These are phyloP conservation scores for Corbicula japonica DNA, from an alignment of 2,888 invertebrate species.

Conservation along the genomic window DNA sequence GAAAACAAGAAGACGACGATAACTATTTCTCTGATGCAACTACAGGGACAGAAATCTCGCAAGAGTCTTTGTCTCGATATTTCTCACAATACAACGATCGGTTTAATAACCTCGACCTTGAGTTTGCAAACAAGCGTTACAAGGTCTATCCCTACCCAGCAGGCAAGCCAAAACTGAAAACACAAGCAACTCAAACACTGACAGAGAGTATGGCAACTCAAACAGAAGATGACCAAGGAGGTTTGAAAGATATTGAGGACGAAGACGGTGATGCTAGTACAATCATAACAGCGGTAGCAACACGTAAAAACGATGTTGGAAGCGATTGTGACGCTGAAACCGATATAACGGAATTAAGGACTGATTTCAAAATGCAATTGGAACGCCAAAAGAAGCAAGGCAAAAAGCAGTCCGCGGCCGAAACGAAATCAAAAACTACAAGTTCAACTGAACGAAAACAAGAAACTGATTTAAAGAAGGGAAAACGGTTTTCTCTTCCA, in stretches of 20 bases:
- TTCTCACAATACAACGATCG: slow-evolving; percentile 33
- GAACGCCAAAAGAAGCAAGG: neutral
- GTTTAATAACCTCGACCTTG: slow-evolving; percentile 44
- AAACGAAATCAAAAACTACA: neutral
- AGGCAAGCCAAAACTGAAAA: slow-evolving; percentile 38
- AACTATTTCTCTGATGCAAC: slow-evolving; percentile 50
- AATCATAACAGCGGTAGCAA: no score
- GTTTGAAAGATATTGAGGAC: neutral
- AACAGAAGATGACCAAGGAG: neutral
- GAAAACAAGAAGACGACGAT: slow-evolving; percentile 39
- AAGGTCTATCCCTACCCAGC: slow-evolving; percentile 38
- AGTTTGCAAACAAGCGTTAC: slow-evolving; percentile 39
- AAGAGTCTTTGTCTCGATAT: slow-evolving; percentile 22
- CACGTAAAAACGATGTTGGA: no score
- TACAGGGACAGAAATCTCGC: slow-evolving; percentile 41
- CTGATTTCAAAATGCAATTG: neutral
- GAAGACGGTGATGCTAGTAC: neutral
- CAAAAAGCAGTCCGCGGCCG: neutral
- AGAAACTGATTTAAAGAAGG: no score
- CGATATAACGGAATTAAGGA: slow-evolving; percentile 17
- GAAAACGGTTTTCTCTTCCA: slow-evolving; percentile 52
- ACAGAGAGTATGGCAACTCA: no score
- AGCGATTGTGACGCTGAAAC: slow-evolving; percentile 11
- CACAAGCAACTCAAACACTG: slow-evolving; percentile 31
- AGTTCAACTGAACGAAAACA: slow-evolving; percentile 4